Evolutionary conservation across 2,113 vertebrate species (phyloP).

Genomic region (Ellobius talpinus): DNA sequence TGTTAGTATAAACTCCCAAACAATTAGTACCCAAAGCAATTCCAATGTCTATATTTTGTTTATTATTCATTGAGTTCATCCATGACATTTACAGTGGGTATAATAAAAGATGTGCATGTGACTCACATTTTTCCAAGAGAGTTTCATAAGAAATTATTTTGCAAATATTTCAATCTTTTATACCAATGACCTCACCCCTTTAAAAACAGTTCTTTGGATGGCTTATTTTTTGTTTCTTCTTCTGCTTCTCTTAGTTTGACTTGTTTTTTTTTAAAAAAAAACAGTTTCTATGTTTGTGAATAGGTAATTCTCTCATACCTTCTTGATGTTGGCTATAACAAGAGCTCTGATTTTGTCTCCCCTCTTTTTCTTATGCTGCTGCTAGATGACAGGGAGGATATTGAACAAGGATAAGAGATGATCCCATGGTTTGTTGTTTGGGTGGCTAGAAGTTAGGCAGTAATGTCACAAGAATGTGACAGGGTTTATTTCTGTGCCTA

Average conservation of each 20-base stretch:
- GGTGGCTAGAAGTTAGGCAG: background rate
- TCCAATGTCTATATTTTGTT: background rate
- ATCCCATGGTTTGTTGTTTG: background rate
- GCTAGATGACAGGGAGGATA: background rate
- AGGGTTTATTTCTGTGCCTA: background rate
- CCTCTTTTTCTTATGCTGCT: background rate
- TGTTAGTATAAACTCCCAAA: background rate
- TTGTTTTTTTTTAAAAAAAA: background rate
- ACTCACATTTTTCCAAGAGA: background rate
- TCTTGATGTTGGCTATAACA: background rate
- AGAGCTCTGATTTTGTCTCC: background rate
- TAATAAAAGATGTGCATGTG: background rate
- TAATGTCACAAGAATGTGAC: background rate
- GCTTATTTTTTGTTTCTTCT: background rate
- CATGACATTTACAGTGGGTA: background rate
- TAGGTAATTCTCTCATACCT: background rate
- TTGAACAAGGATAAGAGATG: background rate
- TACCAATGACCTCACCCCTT: background rate
- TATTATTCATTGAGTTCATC: background rate
- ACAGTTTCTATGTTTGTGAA: background rate
- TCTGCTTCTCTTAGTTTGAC: background rate
- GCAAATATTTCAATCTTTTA: constrained; percentile 20
- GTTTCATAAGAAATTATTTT: background rate
- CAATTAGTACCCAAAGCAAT: background rate
- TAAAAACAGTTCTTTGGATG: background rate